These are phyloP conservation scores for Xenentodon cancila DNA, from an alignment of 2,797 vertebrate species.

Conservation along the genomic window DNA sequence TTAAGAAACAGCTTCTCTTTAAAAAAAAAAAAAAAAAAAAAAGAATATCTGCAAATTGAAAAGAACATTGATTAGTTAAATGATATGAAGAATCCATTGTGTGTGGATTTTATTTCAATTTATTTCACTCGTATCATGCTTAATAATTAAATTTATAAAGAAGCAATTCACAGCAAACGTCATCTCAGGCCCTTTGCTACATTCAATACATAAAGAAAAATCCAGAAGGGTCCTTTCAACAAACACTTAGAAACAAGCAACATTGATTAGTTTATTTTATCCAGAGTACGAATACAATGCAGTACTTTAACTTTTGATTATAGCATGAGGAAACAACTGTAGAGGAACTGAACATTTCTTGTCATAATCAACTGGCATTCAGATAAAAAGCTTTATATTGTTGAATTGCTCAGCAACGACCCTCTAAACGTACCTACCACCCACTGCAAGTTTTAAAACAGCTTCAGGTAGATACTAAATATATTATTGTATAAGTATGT, in stretches of 20 bases:
- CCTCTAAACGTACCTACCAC: not conserved
- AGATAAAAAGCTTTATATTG: not conserved
- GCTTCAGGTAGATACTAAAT: slow-evolving; percentile 1
- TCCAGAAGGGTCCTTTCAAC: not conserved
- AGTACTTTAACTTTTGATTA: slow-evolving; percentile 1
- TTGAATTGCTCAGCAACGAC: not conserved
- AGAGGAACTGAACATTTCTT: not conserved
- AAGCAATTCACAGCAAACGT: too few relatives aligned
- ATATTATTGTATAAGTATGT: not conserved
- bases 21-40: too few relatives aligned
- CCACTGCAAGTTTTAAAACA: not conserved
- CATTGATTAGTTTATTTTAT: not conserved
- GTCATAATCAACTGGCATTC: slow-evolving; percentile 9
- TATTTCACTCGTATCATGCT: too few relatives aligned
- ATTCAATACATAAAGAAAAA: not conserved
- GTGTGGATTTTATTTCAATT: too few relatives aligned
- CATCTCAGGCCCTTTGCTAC: too few relatives aligned
- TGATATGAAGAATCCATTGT: too few relatives aligned
- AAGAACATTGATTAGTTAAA: too few relatives aligned
- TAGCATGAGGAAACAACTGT: not conserved
- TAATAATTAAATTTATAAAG: too few relatives aligned
- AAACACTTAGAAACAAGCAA: not conserved
- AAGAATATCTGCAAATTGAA: too few relatives aligned
- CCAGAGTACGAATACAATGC: too few relatives aligned
- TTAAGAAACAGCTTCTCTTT: too few relatives aligned